Percentiles rank a stretch among this genome's conserved stretches.
Conservation (phyloP, 2,888 invertebrate species). For the Shargacucullia verbasci region DNA sequence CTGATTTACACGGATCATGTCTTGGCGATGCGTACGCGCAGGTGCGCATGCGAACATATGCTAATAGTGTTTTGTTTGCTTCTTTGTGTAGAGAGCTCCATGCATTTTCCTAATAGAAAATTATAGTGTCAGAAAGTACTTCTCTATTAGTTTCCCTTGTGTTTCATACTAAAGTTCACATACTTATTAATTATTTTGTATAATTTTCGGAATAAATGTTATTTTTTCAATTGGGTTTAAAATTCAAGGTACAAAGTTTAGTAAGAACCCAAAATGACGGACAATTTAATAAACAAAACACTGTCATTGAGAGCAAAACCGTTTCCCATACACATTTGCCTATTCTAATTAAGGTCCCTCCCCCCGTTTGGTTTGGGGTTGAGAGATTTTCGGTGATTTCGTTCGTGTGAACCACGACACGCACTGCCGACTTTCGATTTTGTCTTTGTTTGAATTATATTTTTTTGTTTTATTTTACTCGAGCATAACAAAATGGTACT, state of each 20-base stretch:
- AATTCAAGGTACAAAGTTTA: too few species aligned
- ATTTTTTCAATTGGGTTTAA: too few species aligned
- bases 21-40: slow-evolving; percentile 43
- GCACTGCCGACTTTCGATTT: slow-evolving; percentile 67
- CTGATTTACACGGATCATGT: slow-evolving; percentile 53
- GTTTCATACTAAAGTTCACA: too few species aligned
- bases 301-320: slow-evolving; percentile 66
- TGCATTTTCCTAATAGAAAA: slow-evolving; percentile 38
- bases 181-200: too few species aligned
- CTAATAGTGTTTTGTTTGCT: slow-evolving; percentile 57
- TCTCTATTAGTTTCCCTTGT: slow-evolving; percentile 5
- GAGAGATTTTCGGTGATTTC: slow-evolving; percentile 78
- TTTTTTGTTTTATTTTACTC: slow-evolving; percentile 54
- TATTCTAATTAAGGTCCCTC: slow-evolving; percentile 81
- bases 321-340: slow-evolving; percentile 83
- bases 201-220: too few species aligned
- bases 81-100: slow-evolving; percentile 42
- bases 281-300: slow-evolving; percentile 46
- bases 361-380: slow-evolving; percentile 67
- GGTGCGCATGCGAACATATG: slow-evolving; percentile 53
- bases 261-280: slow-evolving; percentile 11
- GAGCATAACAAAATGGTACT: slow-evolving; percentile 42
- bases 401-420: slow-evolving; percentile 84
- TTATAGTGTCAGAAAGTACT: slow-evolving; percentile 11
- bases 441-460: slow-evolving; percentile 68